These are phyloP conservation scores for Cliona cf. orientalis DNA, from an alignment of 37 sponge, comb jelly and placozoan genomes.

Conservation along the genomic window DNA sequence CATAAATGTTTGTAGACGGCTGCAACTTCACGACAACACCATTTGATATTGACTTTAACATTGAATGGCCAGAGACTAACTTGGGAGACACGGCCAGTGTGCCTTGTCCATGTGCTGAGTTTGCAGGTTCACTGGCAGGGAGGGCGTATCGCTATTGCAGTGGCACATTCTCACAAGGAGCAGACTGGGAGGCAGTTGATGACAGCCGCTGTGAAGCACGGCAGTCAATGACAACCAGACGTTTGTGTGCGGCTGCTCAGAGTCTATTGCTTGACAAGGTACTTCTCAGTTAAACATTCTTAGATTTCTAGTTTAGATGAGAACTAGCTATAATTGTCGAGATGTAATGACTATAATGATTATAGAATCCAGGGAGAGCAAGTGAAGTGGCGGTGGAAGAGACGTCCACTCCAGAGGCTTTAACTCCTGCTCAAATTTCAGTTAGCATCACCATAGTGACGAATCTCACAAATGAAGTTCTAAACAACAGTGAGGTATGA, in stretches of 20 bases:
- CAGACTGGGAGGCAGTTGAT: conserved; percentile 6
- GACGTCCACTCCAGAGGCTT: neutral
- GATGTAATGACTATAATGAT: too few relatives aligned
- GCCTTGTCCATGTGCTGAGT: conserved; percentile 29
- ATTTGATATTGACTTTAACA: too few relatives aligned
- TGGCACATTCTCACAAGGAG: conserved; percentile 21
- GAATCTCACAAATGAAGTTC: neutral
- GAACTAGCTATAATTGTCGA: too few relatives aligned
- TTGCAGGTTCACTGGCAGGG: conserved; percentile 11
- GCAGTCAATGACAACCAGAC: neutral
- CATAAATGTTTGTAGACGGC: too few relatives aligned
- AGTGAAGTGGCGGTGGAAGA: neutral
- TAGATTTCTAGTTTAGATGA: too few relatives aligned
- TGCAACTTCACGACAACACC: too few relatives aligned
- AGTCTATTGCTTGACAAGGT: too few relatives aligned
- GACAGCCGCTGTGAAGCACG: neutral
- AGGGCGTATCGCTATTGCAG: neutral
- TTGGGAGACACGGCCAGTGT: conserved; percentile 5
- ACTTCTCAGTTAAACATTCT: too few relatives aligned
- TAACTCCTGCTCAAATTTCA: neutral
- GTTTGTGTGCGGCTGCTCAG: neutral
- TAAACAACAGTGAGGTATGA: neutral
- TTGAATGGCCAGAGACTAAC: conserved; percentile 36
- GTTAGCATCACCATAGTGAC: neutral
- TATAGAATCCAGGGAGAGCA: neutral